Percentiles rank a stretch among this genome's conserved stretches.
These are phyloP conservation scores for Achroia grisella DNA, from an alignment of 1,140 invertebrate genomes.

Conservation along the genomic window DNA sequence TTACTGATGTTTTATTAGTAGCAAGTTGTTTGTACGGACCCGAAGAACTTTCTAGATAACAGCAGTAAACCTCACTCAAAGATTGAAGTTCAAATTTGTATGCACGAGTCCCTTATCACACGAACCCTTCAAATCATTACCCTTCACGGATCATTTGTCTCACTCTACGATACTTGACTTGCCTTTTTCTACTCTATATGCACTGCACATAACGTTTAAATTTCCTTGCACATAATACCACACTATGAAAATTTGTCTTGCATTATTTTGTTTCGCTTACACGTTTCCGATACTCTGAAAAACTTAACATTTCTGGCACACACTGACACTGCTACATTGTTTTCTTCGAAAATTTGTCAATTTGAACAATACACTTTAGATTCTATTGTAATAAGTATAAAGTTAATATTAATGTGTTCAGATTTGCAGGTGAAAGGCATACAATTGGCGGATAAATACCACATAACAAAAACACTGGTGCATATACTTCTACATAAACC, in stretches of 20 bases:
- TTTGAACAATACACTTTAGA: conserved; percentile 16
- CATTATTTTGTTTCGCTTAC: conserved; percentile 57
- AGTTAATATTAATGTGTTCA: conserved; percentile 15
- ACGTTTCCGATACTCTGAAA: conserved; percentile 41
- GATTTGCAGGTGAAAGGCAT: conserved; percentile 26
- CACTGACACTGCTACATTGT: conserved; percentile 36
- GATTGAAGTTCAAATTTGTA: conserved; percentile 26
- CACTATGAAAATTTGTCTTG: conserved; percentile 48
- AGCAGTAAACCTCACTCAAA: conserved; percentile 12
- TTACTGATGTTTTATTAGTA: conserved; percentile 3
- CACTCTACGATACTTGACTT: conserved; percentile 31
- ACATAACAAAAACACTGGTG: conserved; percentile 57
- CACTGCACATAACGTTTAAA: conserved; percentile 67
- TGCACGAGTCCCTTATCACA: conserved; percentile 37
- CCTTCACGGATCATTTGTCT: conserved; percentile 48
- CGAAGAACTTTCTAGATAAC: background rate
- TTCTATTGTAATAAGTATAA: conserved; percentile 1
- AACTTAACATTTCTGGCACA: conserved; percentile 49
- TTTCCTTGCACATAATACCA: conserved; percentile 56
- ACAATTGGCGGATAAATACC: conserved; percentile 30
- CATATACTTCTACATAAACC: conserved; percentile 71
- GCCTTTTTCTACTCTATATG: conserved; percentile 56
- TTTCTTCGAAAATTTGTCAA: conserved; percentile 21
- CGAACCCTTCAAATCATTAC: conserved; percentile 39
- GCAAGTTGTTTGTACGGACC: conserved; percentile 4